Conservation (phyloP, 1,140 invertebrate genomes). For the Scaptomyza pallida region DNA sequence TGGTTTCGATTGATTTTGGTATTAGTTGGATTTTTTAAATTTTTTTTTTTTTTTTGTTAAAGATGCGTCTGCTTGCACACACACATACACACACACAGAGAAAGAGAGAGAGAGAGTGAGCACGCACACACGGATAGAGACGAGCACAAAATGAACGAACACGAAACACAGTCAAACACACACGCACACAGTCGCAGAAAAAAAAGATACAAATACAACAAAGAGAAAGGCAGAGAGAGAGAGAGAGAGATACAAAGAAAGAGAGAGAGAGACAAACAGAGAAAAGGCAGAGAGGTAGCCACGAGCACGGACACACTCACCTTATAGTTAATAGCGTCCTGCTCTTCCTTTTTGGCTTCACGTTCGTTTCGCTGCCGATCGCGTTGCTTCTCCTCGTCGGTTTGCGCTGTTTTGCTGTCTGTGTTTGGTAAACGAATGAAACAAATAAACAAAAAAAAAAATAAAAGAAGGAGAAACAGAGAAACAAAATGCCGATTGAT, state of each 20-base stretch:
- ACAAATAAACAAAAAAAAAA: no score
- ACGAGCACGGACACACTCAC: slow-evolving; percentile 68
- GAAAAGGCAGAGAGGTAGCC: slow-evolving; percentile 11
- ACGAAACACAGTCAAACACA: slow-evolving; percentile 32
- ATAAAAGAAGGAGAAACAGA: slow-evolving; percentile 20
- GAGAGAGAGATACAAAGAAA: slow-evolving; percentile 41
- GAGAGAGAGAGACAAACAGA: slow-evolving; percentile 18
- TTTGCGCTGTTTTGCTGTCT: slow-evolving; percentile 84
- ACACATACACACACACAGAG: slow-evolving; percentile 23
- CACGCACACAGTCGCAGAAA: slow-evolving; percentile 27
- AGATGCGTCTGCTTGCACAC: slow-evolving; percentile 39
- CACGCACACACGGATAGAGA: slow-evolving; percentile 19
- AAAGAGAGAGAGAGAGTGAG: no score
- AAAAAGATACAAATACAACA: neutral
- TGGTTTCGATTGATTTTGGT: slow-evolving; percentile 6
- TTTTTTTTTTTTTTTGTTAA: slow-evolving; percentile 2
- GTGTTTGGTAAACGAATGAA: slow-evolving; percentile 1
- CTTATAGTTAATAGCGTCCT: slow-evolving; percentile 84
- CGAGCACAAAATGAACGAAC: slow-evolving; percentile 23
- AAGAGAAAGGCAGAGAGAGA: slow-evolving; percentile 28
- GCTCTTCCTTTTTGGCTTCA: slow-evolving; percentile 83
- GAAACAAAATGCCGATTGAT: slow-evolving; percentile 20
- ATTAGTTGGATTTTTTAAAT: slow-evolving; percentile 7
- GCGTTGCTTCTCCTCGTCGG: slow-evolving; percentile 84
- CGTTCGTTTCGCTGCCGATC: slow-evolving; percentile 83